Conservation (phyloP, 2,113 vertebrate species). For the Bucco capensis region DNA sequence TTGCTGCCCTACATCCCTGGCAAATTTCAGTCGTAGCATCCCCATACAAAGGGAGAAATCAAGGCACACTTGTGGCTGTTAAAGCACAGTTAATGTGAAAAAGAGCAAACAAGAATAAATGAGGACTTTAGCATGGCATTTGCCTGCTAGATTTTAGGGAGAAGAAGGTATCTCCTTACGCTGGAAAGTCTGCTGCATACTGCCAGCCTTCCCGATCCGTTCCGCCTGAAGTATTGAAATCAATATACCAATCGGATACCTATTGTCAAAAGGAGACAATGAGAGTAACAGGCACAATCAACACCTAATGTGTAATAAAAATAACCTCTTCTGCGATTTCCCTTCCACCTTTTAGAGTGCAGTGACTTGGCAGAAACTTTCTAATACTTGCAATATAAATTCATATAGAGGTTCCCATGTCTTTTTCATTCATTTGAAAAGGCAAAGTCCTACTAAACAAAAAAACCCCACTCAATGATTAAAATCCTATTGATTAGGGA, state of each 20-base stretch:
- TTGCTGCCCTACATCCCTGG: not conserved
- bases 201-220: slow-evolving; percentile 96
- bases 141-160: not conserved
- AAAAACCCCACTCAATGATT: not conserved
- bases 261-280: slow-evolving; percentile 32
- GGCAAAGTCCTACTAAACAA: not conserved
- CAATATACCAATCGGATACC: slow-evolving; percentile 90
- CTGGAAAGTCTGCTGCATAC: slow-evolving; percentile 93
- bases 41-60: not conserved
- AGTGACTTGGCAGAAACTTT: not conserved
- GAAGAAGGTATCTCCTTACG: slow-evolving; percentile 71
- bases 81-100: not conserved
- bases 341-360: not conserved
- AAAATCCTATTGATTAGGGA: not conserved
- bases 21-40: not conserved
- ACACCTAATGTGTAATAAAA: not conserved
- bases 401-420: not conserved
- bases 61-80: not conserved
- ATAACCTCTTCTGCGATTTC: not conserved
- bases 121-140: not conserved
- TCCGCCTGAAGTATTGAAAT: slow-evolving; percentile 83
- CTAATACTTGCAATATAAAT: not conserved
- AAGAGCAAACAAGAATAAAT: not conserved
- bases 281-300: not conserved
- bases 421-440: not conserved